Evolutionary conservation across 1,140 invertebrate genomes (phyloP).

Genomic region (Periplaneta americana): DNA sequence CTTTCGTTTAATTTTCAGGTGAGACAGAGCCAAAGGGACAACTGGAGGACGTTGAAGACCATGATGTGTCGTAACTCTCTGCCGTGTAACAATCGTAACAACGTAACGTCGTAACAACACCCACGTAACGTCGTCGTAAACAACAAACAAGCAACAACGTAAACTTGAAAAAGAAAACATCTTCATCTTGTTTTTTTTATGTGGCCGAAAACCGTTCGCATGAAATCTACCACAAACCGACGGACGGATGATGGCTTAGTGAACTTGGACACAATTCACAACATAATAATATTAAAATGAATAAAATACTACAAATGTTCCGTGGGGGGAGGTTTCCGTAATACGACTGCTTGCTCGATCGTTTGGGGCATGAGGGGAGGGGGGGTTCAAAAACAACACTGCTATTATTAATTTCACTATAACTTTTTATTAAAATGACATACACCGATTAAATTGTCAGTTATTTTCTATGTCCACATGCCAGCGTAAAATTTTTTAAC

Average conservation of each 20-base stretch:
- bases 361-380: neutral
- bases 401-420: neutral
- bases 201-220: neutral
- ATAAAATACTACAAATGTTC: constrained; percentile 11
- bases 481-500: neutral
- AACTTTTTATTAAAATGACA: neutral
- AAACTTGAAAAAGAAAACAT: neutral
- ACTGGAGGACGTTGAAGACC: constrained; percentile 86
- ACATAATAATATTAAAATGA: neutral
- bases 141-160: neutral
- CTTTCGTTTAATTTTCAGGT: constrained; percentile 47
- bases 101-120: neutral
- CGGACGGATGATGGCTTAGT: neutral
- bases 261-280: neutral
- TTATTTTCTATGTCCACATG: neutral
- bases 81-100: neutral
- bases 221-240: neutral
- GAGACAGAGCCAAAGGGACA: constrained; percentile 83
- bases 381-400: neutral
- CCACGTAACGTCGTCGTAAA: neutral
- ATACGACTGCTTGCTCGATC: neutral
- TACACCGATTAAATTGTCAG: neutral
- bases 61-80: constrained; percentile 79
- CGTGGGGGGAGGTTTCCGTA: neutral
- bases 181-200: constrained; percentile 2